These are phyloP conservation scores for Sclerurus mexicanus DNA, from an alignment of 2,113 vertebrate species.

Conservation along the genomic window DNA sequence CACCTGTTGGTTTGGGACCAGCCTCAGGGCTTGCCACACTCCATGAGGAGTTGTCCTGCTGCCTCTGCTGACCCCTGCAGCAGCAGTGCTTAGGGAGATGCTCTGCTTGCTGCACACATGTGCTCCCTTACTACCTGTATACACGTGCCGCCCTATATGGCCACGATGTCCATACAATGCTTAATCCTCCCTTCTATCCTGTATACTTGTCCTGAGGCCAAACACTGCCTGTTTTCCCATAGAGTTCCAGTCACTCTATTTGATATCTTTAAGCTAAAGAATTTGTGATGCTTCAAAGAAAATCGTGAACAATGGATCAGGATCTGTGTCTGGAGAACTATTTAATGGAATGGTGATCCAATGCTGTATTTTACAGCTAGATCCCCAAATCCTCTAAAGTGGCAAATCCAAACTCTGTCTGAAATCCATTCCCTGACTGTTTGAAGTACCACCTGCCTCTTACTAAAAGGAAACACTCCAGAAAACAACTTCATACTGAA, in stretches of 20 bases:
- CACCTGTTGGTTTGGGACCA: neutral
- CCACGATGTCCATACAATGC: accelerated
- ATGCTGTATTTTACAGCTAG: neutral
- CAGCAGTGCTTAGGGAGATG: neutral
- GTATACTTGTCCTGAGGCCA: neutral
- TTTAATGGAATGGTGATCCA: neutral
- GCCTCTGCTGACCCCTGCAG: neutral
- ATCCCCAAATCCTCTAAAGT: neutral
- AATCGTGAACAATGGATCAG: neutral
- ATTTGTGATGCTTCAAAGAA: neutral
- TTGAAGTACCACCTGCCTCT: neutral
- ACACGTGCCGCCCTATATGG: neutral
- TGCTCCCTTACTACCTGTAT: accelerated
- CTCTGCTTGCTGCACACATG: neutral
- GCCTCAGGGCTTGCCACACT: accelerated
- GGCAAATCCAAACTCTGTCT: neutral
- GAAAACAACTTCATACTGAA: neutral
- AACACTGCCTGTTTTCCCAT: neutral
- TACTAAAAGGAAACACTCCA: neutral
- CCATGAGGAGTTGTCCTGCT: neutral
- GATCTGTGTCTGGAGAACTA: neutral
- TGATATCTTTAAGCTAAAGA: neutral
- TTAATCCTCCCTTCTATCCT: neutral
- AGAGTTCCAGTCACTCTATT: neutral
- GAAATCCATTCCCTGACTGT: neutral